Evolutionary conservation across 2,113 vertebrate species (phyloP).

Genomic region (Ammospiza caudacuta): DNA sequence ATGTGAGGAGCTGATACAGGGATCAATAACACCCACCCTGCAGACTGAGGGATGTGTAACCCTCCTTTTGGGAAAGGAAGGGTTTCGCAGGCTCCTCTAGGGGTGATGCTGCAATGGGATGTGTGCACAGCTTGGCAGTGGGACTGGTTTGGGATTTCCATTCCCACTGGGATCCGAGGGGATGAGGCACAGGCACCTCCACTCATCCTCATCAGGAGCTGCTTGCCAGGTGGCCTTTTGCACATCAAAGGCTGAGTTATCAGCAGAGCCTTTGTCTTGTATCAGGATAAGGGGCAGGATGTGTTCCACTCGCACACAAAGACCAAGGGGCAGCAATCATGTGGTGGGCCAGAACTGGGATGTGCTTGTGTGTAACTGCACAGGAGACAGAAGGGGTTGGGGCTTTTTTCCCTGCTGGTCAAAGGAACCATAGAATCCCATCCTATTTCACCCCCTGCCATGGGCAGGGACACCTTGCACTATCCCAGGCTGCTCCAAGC

Average conservation of each 20-base stretch:
- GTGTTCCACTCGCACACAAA: neutral
- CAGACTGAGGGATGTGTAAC: neutral
- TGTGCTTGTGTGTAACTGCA: neutral
- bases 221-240: neutral
- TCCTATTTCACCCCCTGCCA: neutral
- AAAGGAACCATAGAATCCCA: neutral
- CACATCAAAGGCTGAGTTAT: neutral
- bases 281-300: rapidly evolving
- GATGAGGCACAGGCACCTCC: neutral
- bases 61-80: neutral
- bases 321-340: neutral
- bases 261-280: neutral
- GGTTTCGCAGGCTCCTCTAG: neutral
- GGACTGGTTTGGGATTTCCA: neutral
- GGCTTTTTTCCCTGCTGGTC: neutral
- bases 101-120: neutral
- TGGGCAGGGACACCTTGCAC: neutral
- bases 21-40: neutral
- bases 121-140: rapidly evolving
- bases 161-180: rapidly evolving
- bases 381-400: neutral
- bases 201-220: neutral
- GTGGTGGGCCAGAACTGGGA: neutral
- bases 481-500: neutral
- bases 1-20: neutral